Base-by-base conservation (phyloP, 2,888 invertebrate species). In the Amblyjoppa fuscipennis region DNA sequence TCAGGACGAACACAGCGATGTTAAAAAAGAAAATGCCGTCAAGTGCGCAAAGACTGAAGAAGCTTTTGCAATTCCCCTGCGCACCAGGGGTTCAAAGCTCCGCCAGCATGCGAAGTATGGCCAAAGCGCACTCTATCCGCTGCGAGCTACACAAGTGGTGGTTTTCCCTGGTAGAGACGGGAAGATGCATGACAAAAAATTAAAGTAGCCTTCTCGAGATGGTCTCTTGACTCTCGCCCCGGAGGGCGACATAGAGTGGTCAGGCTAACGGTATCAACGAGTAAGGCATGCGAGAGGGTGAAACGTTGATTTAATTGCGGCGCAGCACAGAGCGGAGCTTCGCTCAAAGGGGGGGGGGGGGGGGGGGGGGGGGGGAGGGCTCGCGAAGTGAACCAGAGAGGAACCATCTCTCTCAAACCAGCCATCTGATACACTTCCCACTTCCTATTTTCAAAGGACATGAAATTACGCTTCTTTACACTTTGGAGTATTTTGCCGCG, bases 251-350 rank as follows among this genome's bases (percentile, higher is more conserved):
- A 16, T 13, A 13, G 45, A 16, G 45, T 49, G 45, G 45, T 49
- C 45, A 49, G 45, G 45, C 28, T 28, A 59, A 28, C 59, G 59
- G 59, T 59, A 69, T 38, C 70, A 53, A 49, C 49, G 74, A 74
- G 74, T 2, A 56, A 64, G 75, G 34, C 31, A 69, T 59, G 61
- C 38, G 51, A 59, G 70, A 76, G 70, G 61, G 53, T 73, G 56
- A 56, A 49, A n/a, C 56, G 73, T 68, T 77, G 71, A 83, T 83
- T 77, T 73, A 77, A 77, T 83, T 83, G 73, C 71, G 82, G 77
- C 6, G 16, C 49, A 51, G 70, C 49, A 31, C 64, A 53, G 25
- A 64, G 71, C 71, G 34, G 38, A 74, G 73, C 76, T 71, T 77
- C 76, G 71, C 71, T 82, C 82, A 77, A 82, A 77, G 64, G 71